A percentile compares a stretch with the other conserved stretches of the same genome.
Evolutionary conservation across 2,888 invertebrate genomes (phyloP).

Genomic region (Cheilosia grossa): DNA sequence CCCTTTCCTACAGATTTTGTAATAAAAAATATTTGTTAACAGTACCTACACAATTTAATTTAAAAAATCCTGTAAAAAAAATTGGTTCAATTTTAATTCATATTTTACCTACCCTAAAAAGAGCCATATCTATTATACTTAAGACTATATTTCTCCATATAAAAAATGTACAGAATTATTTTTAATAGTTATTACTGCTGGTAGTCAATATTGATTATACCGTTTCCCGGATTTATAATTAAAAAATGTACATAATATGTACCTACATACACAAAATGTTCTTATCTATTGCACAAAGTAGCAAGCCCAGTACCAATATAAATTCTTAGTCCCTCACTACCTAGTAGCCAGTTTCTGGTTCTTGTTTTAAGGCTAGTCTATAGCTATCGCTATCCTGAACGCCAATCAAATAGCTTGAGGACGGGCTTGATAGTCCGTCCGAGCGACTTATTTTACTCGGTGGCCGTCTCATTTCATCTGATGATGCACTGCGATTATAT

Average conservation of each 20-base stretch:
- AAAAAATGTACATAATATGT: conserved; percentile 1
- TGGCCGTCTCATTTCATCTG: conserved; percentile 80
- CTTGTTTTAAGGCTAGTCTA: conserved; percentile 82
- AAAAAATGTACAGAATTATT: conserved; percentile 27
- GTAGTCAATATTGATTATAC: conserved; percentile 34
- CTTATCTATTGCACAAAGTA: conserved; percentile 68
- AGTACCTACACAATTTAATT: conserved; percentile 49
- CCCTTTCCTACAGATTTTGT: conserved; percentile 39
- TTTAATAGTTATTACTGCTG: conserved; percentile 27
- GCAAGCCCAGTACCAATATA: conserved; percentile 66
- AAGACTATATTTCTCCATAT: conserved; percentile 42
- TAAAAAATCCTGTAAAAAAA: conserved; percentile 57
- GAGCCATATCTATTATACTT: conserved; percentile 32
- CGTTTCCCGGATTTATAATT: conserved; percentile 50
- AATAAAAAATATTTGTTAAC: conserved; percentile 38
- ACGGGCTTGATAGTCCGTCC: conserved; percentile 77
- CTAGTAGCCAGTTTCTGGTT: conserved; percentile 83
- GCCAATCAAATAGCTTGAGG: conserved; percentile 78
- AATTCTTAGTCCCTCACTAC: conserved; percentile 26
- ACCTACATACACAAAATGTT: conserved; percentile 39
- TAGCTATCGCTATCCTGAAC: conserved; percentile 79
- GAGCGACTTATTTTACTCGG: conserved; percentile 80
- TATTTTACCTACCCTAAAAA: conserved; percentile 57
- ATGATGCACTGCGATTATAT: conserved; percentile 79
- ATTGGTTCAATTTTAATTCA: conserved; percentile 40